A percentile compares a stretch with the other conserved stretches of the same genome.
phyloP scores from a whole-genome alignment of 1,140 invertebrate species.

The Drosophila saltans region DNA sequence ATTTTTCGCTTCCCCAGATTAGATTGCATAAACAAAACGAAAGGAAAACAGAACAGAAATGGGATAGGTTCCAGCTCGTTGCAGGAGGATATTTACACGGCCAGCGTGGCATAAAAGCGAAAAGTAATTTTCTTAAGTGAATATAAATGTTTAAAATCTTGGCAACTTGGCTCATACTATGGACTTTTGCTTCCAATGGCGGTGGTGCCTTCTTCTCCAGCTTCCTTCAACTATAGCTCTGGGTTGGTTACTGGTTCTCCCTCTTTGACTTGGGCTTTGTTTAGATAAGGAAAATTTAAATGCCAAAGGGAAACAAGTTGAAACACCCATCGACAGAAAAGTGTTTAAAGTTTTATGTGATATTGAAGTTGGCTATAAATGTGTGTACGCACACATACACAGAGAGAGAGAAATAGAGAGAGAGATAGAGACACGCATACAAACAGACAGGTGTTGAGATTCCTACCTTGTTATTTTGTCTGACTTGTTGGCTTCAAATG shows the following conservation, averaged over 20 bases:
- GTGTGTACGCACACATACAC: conserved; percentile 5
- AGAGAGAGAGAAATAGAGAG: not conserved
- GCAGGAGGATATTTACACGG: conserved; percentile 66
- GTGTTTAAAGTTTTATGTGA: conserved; percentile 76
- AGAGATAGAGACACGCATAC: no score
- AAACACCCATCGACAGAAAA: conserved; percentile 57
- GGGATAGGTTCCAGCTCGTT: conserved; percentile 58
- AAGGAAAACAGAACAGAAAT: conserved; percentile 50
- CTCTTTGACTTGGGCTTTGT: conserved; percentile 22
- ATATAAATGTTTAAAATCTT: conserved; percentile 79
- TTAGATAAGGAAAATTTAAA: conserved; percentile 67
- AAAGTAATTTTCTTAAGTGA: conserved; percentile 82
- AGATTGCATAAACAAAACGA: conserved; percentile 72
- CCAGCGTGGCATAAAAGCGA: conserved; percentile 70
- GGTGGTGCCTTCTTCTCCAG: no score
- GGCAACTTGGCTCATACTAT: conserved; percentile 23
- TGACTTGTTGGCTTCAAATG: not conserved
- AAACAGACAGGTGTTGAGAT: conserved; percentile 36
- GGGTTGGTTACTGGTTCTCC: not conserved
- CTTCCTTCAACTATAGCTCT: no score
- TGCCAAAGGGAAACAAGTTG: conserved; percentile 44
- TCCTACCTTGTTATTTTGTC: conserved; percentile 30
- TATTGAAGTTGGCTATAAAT: conserved; percentile 64
- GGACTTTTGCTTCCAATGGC: not conserved
- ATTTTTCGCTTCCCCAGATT: conserved; percentile 44